Base-by-base conservation (phyloP, 2,113 vertebrate genomes). In the Xiphias gladius region DNA sequence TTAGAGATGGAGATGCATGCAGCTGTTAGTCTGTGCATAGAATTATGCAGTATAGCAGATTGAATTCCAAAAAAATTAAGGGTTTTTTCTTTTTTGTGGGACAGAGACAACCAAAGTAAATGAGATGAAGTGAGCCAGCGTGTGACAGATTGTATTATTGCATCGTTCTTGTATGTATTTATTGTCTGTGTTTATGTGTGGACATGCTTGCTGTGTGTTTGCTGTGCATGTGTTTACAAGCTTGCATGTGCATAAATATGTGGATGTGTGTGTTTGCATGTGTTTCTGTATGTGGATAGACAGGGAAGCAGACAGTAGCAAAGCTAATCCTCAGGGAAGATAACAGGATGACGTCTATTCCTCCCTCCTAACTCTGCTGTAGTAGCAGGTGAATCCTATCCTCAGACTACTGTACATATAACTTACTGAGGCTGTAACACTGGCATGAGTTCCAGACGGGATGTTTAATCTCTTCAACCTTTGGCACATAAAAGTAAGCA, bases 311-410 rank as follows among this genome's bases (percentile, higher is more conserved):
- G 73, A 90, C 84, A 86, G 85, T 61, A 82, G 67, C 39, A 75
- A 76, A 73, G 75, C 69, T 92, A 92, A 94, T 91, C 88, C 91
- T 77, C 67, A 77, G 77, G 89, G 93, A 79, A 92, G 91, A 84
- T 90, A 91, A 92, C 88, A 63, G 61, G 88, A 91, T 86, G 69
- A 87, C 88, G 80, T 81, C 78, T 83, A 43, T 79, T 88, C 69
- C 68, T 67, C 73, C 61, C 65, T 80, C 48, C 30, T 84, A 78
- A 79, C 61, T 73, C n/a, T 5, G 52, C 62, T 61, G 46, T 50
- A 76, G 63, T 46, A 52, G 71, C 55, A 84, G 24, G 35, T 68
- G 57, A 58, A 43, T 59, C 22, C 43, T 41, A 54, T 79, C 19
- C 48, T 79, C 37, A 78, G 65, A 20, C 19, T 57, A 17, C 35